Base-by-base conservation (phyloP, 2,113 vertebrate species). In the Oreochromis spilurus region DNA sequence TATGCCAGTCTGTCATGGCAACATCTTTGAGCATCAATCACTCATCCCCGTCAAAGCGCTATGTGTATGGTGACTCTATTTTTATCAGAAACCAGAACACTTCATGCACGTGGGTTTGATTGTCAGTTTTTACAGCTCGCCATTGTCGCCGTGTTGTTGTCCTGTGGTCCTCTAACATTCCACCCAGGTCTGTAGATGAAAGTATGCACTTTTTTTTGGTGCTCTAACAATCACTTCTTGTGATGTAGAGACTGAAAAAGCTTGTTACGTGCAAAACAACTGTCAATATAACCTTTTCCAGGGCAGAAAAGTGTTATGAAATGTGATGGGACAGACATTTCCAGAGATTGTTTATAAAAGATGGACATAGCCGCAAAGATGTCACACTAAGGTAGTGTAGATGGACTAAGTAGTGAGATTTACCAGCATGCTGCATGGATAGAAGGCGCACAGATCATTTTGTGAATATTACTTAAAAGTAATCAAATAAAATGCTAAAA, bases 1-100 rank as follows among this genome's bases (percentile, higher is more conserved):
- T 89, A 93, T 94, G 91, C 92, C 94, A 89, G 88, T 91, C 88
- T 95, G 92, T 91, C 94, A 92, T 31, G 82, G 85, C 84, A 85
- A 85, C 89, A 90, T 92, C 93, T 94, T 91, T 93, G 89, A 94
- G 94, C 94, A 93, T 94, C 95, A 89, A 67, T 95, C 94, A 94
- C 83, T 94, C 94, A 91, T 79, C 72, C 52, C 79, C 36, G 85
- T 92, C 90, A 94, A 89, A 93, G 91, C 43, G 1, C 84, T 88
- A 82, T 86, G 62, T 60, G 82, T 60, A 57, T 57, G 77, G 85
- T 58, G 45, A 89, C 85, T 87, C 81, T 95, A 90, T 94, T 94
- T 94, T 90, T 92, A 91, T 93, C 87, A 75, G 83, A 80, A 84
- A 81, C 80, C 89, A 81, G 89, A 87, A 92, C 86, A 79, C 62